A percentile compares a stretch with the other conserved stretches of the same genome.
phyloP scores from a whole-genome alignment of 2,113 vertebrate species.

The Urocynchramus pylzowi region DNA sequence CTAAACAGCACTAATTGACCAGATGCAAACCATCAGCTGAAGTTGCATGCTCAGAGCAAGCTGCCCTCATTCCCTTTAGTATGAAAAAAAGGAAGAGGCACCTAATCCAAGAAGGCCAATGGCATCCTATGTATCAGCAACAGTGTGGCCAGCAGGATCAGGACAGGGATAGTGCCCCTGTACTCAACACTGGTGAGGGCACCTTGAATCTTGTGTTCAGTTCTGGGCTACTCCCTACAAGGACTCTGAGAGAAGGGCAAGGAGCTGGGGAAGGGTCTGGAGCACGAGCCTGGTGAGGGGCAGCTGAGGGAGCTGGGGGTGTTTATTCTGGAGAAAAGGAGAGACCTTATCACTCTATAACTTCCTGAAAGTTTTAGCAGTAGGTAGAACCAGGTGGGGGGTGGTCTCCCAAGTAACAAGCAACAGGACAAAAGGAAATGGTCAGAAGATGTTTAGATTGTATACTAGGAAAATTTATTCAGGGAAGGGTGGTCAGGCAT shows the following conservation, averaged over 20 bases:
- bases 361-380: not conserved
- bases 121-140: not conserved
- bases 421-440: not conserved
- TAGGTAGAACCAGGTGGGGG: fast-evolving
- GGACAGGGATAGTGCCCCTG: not conserved
- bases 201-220: not conserved
- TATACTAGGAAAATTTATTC: not conserved
- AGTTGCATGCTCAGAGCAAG: not conserved
- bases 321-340: not conserved
- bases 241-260: not conserved
- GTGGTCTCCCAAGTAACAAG: not conserved
- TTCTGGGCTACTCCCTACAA: not conserved
- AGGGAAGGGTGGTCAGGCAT: not conserved
- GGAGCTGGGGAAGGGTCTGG: not conserved
- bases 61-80: not conserved
- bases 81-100: not conserved
- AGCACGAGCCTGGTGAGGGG: fast-evolving
- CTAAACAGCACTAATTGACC: not conserved
- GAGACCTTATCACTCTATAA: fast-evolving
- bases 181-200: too few relatives aligned
- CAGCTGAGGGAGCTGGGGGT: not conserved
- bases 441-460: not conserved
- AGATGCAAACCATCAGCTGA: not conserved
- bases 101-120: not conserved
- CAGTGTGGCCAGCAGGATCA: not conserved